Evolutionary conservation across 2,888 invertebrate species (phyloP).

Genomic region (Trachelus tabidus): DNA sequence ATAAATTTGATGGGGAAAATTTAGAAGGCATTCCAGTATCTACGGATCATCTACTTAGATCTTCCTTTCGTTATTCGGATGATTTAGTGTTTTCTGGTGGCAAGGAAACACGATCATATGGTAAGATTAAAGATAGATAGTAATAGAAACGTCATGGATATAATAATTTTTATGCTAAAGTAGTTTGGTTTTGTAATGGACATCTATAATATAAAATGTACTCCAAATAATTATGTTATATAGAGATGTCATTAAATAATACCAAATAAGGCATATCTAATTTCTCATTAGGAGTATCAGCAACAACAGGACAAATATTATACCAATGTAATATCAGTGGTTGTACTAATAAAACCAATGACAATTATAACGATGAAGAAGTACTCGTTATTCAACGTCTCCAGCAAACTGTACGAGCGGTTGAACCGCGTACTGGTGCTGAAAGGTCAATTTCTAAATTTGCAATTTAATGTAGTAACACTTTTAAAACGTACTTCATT

Average conservation of each 20-base stretch:
- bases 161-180: not conserved
- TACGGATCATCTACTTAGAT: conserved; percentile 86
- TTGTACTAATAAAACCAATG: conserved; percentile 78
- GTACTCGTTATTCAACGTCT: conserved; percentile 84
- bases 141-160: not conserved
- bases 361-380: conserved; percentile 65
- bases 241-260: not conserved
- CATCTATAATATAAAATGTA: not conserved
- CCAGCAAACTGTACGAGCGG: conserved; percentile 89
- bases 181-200: not conserved
- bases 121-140: conserved; percentile 56
- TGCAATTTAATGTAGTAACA: not conserved
- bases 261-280: not conserved
- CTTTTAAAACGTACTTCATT: conserved; percentile 4
- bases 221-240: not conserved
- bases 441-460: conserved; percentile 75
- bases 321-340: conserved; percentile 83
- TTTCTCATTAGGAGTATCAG: conserved; percentile 70
- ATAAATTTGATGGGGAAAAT: conserved; percentile 89
- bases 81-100: conserved; percentile 90
- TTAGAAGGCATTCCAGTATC: conserved; percentile 89
- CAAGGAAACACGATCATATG: conserved; percentile 87
- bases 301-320: conserved; percentile 75
- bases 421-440: conserved; percentile 85
- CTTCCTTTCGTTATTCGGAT: conserved; percentile 88